phyloP scores from a whole-genome alignment of 2,888 invertebrate species.

The Gerris lacustris region DNA sequence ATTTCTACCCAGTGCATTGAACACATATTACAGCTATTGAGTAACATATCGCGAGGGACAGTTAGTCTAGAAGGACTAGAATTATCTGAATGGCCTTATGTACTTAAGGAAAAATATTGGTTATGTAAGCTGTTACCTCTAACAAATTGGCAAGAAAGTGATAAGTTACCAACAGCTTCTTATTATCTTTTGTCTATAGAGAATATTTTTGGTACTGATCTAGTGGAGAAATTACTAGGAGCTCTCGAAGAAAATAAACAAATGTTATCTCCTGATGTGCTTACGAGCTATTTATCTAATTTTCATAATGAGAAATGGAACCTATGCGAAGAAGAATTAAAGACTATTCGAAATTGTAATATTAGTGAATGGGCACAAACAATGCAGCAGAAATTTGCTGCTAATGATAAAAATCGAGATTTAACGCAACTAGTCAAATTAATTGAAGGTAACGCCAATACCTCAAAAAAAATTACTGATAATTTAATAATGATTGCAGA shows the following conservation, averaged over 20 bases:
- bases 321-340: too few species aligned
- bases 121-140: conserved; percentile 20
- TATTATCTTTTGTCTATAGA: background rate
- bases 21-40: conserved; percentile 10
- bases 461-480: too few species aligned
- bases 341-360: too few species aligned
- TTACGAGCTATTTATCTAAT: background rate
- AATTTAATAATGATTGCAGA: too few species aligned
- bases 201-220: background rate
- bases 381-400: too few species aligned
- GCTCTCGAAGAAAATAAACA: background rate
- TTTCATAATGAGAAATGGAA: conserved; percentile 12
- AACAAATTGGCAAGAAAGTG: conserved; percentile 20
- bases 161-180: background rate
- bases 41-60: conserved; percentile 23
- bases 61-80: conserved; percentile 19
- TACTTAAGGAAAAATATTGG: conserved; percentile 27
- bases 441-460: too few species aligned
- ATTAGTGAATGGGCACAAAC: too few species aligned
- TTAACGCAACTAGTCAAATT: too few species aligned
- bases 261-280: background rate
- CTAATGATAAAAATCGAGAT: too few species aligned
- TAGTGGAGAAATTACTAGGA: background rate
- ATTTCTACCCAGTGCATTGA: background rate
- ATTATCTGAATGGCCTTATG: conserved; percentile 29